These are phyloP conservation scores for Morinoia aosen DNA, from an alignment of 2,888 invertebrate species.

Conservation along the genomic window DNA sequence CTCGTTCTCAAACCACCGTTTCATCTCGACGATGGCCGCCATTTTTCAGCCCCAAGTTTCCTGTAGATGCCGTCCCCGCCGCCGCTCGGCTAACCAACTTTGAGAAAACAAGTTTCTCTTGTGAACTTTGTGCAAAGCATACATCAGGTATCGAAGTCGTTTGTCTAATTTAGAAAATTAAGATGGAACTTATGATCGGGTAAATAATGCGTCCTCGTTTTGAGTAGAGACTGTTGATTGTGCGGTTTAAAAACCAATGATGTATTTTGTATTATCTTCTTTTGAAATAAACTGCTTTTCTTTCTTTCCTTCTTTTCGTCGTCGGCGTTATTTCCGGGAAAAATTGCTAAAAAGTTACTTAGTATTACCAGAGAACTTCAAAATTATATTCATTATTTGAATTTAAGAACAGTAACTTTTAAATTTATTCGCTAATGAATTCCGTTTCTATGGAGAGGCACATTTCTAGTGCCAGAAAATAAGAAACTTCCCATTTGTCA, in stretches of 20 bases:
- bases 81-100: background rate
- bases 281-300: too few relatives aligned
- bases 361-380: too few relatives aligned
- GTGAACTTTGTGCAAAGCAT: background rate
- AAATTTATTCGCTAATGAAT: too few relatives aligned
- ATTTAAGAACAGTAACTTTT: too few relatives aligned
- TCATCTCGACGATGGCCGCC: constrained; percentile 42
- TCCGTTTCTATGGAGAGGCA: too few relatives aligned
- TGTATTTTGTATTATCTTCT: too few relatives aligned
- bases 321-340: background rate
- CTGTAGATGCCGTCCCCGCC: constrained; percentile 16
- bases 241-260: too few relatives aligned
- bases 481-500: too few relatives aligned
- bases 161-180: background rate
- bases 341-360: background rate
- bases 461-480: too few relatives aligned
- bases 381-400: too few relatives aligned
- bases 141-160: background rate
- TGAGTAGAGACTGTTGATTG: background rate
- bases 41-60: constrained; percentile 36
- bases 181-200: background rate
- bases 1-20: constrained; percentile 44
- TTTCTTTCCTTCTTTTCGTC: background rate
- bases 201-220: background rate
- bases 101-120: background rate